Conservation (phyloP, 2,113 vertebrate genomes). For the Cacatua alba region DNA sequence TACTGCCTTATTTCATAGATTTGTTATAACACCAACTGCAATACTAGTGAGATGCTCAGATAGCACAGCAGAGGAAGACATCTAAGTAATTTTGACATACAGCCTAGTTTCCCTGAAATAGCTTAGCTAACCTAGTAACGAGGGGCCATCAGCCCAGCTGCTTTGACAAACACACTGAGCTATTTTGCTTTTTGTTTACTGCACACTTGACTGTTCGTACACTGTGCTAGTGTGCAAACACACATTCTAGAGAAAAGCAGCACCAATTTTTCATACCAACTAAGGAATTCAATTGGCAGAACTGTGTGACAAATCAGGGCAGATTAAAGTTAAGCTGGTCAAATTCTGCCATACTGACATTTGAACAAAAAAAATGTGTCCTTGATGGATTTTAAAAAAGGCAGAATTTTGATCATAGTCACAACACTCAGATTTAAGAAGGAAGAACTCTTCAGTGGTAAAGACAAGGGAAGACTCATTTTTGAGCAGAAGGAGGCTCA, state of each 20-base stretch:
- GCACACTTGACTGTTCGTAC: background rate
- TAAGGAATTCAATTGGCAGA: slow-evolving; percentile 39
- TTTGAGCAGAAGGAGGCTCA: slow-evolving; percentile 14
- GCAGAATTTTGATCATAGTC: background rate
- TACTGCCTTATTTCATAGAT: background rate
- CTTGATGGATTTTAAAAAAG: background rate
- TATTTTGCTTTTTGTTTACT: background rate
- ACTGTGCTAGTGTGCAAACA: background rate
- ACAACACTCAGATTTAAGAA: background rate
- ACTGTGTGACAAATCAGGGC: slow-evolving; percentile 57
- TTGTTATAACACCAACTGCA: background rate
- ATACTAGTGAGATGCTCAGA: background rate
- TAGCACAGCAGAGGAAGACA: background rate
- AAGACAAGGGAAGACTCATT: slow-evolving; percentile 47
- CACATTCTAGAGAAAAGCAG: background rate
- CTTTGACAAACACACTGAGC: background rate
- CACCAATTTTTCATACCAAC: slow-evolving; percentile 51
- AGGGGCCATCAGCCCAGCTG: background rate
- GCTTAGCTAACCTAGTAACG: background rate
- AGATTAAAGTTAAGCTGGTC: slow-evolving; percentile 47
- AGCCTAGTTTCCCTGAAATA: background rate
- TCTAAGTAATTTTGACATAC: background rate
- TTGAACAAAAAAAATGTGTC: background rate
- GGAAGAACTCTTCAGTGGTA: slow-evolving; percentile 12
- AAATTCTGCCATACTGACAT: slow-evolving; percentile 9